These are phyloP conservation scores for Palloptera scutellata DNA, from an alignment of 2,888 invertebrate species.

Conservation along the genomic window DNA sequence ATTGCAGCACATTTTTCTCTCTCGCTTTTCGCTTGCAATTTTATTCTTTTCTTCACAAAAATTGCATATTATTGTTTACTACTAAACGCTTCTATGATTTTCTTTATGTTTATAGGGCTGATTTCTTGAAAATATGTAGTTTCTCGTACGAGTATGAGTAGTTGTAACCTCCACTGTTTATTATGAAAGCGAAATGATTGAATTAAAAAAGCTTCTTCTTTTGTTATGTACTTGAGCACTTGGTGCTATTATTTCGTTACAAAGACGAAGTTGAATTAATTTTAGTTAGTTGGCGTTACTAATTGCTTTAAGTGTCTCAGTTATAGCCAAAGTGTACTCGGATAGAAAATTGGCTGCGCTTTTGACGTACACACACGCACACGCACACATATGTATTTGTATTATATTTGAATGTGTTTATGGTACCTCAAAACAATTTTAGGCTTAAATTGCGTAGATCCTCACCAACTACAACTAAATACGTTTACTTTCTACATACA, in stretches of 20 bases:
- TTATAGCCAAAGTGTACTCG: slow-evolving; percentile 9
- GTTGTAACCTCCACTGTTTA: not conserved
- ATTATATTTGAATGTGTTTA: not conserved
- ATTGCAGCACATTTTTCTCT: too few relatives aligned
- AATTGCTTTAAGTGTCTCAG: slow-evolving; percentile 16
- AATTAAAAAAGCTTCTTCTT: slow-evolving; percentile 22
- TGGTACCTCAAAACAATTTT: slow-evolving; percentile 37
- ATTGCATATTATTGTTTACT: slow-evolving; percentile 3
- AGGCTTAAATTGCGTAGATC: slow-evolving; percentile 51
- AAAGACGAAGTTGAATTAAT: slow-evolving; percentile 15
- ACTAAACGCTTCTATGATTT: slow-evolving; percentile 14
- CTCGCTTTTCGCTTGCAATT: too few relatives aligned
- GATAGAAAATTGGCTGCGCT: not conserved
- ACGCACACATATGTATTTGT: not conserved
- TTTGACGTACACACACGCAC: not conserved
- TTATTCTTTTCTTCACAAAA: too few relatives aligned
- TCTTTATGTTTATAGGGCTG: not conserved
- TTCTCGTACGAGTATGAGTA: not conserved
- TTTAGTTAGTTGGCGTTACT: slow-evolving; percentile 26
- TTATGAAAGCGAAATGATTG: slow-evolving; percentile 26
- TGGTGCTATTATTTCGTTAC: not conserved
- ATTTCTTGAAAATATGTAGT: not conserved
- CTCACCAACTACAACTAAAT: not conserved
- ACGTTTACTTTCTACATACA: slow-evolving; percentile 13
- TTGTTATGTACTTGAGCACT: not conserved